Evolutionary conservation across 2,797 vertebrate genomes (phyloP).

Genomic region (Eupleurogrammus muticus): DNA sequence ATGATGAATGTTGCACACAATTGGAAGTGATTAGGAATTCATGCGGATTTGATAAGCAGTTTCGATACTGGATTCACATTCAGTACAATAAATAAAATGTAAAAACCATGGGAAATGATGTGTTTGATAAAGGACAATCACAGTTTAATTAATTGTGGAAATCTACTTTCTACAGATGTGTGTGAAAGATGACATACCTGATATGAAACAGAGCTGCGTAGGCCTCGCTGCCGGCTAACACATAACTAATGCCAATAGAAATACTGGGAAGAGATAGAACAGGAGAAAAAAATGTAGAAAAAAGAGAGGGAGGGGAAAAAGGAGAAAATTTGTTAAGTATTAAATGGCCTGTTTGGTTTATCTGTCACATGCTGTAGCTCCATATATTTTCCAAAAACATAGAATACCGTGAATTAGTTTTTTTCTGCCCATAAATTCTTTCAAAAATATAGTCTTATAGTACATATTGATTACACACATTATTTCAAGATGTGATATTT

Average conservation of each 20-base stretch:
- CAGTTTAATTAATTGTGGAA: not conserved
- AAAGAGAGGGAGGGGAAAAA: not conserved
- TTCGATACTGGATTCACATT: not conserved
- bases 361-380: slow-evolving; percentile 12
- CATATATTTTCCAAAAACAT: not conserved
- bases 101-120: not conserved
- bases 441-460: no score
- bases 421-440: no score
- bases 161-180: not conserved
- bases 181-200: slow-evolving; percentile 69
- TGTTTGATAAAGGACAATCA: not conserved
- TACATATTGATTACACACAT: no score
- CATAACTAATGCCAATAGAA: slow-evolving; percentile 82
- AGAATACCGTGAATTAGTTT: no score
- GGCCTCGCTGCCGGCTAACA: slow-evolving; percentile 81
- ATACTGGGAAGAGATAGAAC: slow-evolving; percentile 64
- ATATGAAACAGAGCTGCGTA: slow-evolving; percentile 77
- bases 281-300: not conserved
- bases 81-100: not conserved
- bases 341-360: slow-evolving; percentile 9
- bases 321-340: slow-evolving; percentile 10
- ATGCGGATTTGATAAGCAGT: not conserved
- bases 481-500: no score
- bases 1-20: not conserved
- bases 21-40: not conserved